These are phyloP conservation scores for Indicator maculatus DNA, from an alignment of 2,113 vertebrate species.

Conservation along the genomic window DNA sequence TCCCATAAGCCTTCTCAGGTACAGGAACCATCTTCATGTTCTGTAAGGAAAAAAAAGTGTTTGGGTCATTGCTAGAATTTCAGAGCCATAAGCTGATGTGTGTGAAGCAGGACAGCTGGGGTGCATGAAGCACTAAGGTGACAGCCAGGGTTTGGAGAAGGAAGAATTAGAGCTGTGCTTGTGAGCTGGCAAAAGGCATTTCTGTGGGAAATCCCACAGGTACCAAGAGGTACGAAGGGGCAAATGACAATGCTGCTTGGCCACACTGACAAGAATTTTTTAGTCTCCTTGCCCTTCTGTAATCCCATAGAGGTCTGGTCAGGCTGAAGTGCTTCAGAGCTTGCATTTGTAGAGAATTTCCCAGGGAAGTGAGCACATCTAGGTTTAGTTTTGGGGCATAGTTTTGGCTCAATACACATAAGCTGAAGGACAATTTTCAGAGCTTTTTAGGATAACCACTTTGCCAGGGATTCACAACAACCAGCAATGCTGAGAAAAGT, in stretches of 20 bases:
- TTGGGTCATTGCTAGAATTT: neutral
- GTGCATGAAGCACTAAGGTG: neutral
- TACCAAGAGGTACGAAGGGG: neutral
- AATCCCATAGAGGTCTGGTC: neutral
- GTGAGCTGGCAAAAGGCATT: neutral
- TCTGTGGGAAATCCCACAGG: neutral
- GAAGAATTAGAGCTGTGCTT: neutral
- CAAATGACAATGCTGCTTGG: neutral
- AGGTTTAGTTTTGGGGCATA: neutral
- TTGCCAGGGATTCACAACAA: neutral
- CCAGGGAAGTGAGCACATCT: neutral
- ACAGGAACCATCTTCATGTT: slow-evolving; percentile 88
- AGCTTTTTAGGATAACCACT: neutral
- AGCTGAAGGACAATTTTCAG: neutral
- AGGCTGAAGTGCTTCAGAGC: neutral
- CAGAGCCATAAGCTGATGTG: neutral
- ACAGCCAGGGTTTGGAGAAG: neutral
- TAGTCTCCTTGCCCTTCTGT: neutral
- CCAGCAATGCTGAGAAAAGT: neutral
- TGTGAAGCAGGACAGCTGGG: neutral
- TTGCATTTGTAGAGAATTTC: neutral
- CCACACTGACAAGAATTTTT: neutral
- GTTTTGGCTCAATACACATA: neutral
- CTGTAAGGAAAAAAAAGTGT: slow-evolving; percentile 62
- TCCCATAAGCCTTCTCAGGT: slow-evolving; percentile 82